These are phyloP conservation scores for Drosophila siamana DNA, from an alignment of 2,888 invertebrate species.

Conservation along the genomic window DNA sequence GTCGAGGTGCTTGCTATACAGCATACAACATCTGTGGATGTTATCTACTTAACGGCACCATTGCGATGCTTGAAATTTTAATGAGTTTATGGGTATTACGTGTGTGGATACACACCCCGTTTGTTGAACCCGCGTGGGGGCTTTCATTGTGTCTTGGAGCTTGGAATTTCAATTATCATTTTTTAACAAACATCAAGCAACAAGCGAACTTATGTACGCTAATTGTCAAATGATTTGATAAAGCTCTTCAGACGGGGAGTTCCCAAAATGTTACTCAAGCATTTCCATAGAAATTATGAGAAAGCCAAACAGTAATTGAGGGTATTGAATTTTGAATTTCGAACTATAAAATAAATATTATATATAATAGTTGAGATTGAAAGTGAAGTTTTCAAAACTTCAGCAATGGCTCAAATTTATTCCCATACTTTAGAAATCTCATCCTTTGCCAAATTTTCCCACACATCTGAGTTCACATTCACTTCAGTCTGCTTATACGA, in stretches of 20 bases:
- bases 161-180: slow-evolving; percentile 37
- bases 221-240: slow-evolving; percentile 5
- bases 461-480: slow-evolving; percentile 31
- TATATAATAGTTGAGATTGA: not conserved
- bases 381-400: not conserved
- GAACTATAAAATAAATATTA: not conserved
- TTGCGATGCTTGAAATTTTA: slow-evolving; percentile 22
- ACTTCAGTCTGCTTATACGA: slow-evolving; percentile 12
- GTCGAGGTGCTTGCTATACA: not conserved
- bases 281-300: not conserved
- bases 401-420: not conserved
- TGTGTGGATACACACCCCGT: slow-evolving; percentile 51
- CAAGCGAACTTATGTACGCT: not conserved
- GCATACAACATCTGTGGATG: slow-evolving; percentile 11
- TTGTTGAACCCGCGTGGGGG: slow-evolving; percentile 48
- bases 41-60: slow-evolving; percentile 20
- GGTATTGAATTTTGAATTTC: not conserved
- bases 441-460: slow-evolving; percentile 36
- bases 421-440: not conserved
- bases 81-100: slow-evolving; percentile 34
- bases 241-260: not conserved
- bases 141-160: slow-evolving; percentile 24
- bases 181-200: not conserved
- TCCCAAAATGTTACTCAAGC: not conserved
- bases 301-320: not conserved